A percentile compares a stretch with the other conserved stretches of the same genome.
Evolutionary conservation across 2,797 vertebrate species (phyloP).

Genomic region (Synaphobranchus kaupii): DNA sequence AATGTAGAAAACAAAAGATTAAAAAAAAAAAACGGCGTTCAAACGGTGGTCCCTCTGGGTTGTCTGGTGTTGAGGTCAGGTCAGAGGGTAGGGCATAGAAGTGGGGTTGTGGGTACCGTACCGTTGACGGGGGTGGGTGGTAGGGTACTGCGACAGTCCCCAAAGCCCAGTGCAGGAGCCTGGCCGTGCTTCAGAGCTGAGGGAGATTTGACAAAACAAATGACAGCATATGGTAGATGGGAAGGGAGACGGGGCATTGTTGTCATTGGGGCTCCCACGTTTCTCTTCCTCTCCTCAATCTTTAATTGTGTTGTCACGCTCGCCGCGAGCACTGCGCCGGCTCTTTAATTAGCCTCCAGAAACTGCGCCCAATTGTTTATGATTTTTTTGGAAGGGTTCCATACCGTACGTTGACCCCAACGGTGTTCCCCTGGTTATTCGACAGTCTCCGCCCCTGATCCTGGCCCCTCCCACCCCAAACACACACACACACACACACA

Average conservation of each 20-base stretch:
- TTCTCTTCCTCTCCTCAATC: conserved; percentile 71
- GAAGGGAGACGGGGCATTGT: conserved; percentile 73
- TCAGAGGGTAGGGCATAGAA: conserved; percentile 45
- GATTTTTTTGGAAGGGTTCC: conserved; percentile 41
- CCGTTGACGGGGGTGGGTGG: background rate
- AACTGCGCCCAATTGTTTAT: conserved; percentile 63
- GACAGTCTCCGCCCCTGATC: conserved; percentile 42
- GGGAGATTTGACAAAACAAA: conserved; percentile 79
- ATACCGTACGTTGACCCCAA: conserved; percentile 37
- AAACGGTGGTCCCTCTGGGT: background rate
- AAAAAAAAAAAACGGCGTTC: background rate
- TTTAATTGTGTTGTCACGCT: conserved; percentile 81
- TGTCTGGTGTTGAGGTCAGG: background rate
- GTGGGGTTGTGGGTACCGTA: background rate
- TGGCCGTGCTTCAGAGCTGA: conserved; percentile 64
- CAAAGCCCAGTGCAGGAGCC: conserved; percentile 33
- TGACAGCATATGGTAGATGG: conserved; percentile 83
- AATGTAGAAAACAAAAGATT: background rate
- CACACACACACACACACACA: background rate
- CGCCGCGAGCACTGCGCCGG: conserved; percentile 68
- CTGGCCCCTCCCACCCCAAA: background rate
- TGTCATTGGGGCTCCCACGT: conserved; percentile 62
- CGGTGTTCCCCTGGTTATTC: conserved; percentile 31
- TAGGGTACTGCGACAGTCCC: background rate
- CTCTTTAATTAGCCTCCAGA: conserved; percentile 75